A percentile compares a stretch with the other conserved stretches of the same genome.
phyloP scores from a whole-genome alignment of 2,113 vertebrate species.

The Tetraodon nigroviridis region DNA sequence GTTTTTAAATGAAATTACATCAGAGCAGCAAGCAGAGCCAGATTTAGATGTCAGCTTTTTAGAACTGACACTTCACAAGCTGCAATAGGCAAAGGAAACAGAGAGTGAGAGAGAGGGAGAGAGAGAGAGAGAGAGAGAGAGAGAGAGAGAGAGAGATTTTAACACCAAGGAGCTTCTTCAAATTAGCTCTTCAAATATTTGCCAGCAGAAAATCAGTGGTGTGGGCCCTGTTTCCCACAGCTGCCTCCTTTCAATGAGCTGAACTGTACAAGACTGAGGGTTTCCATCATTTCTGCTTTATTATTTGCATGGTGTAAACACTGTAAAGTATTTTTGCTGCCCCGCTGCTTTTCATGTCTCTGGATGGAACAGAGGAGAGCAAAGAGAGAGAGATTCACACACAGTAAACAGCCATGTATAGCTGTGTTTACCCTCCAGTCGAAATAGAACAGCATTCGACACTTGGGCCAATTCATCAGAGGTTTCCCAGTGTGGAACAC shows the following conservation, averaged over 20 bases:
- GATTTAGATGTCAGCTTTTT: no score
- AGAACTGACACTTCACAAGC: no score
- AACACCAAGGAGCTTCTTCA: slow-evolving; percentile 57
- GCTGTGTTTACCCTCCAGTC: slow-evolving; percentile 54
- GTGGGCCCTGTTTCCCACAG: slow-evolving; percentile 62
- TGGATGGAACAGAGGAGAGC: slow-evolving; percentile 53
- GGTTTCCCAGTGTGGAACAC: slow-evolving; percentile 38
- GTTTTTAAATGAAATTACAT: no score
- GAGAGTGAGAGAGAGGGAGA: not conserved
- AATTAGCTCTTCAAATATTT: slow-evolving; percentile 79
- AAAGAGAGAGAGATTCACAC: slow-evolving; percentile 67
- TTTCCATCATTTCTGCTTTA: slow-evolving; percentile 69
- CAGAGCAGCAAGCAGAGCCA: no score
- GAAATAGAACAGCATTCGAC: slow-evolving; percentile 62
- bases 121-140: not conserved
- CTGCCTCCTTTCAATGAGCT: slow-evolving; percentile 64
- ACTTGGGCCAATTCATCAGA: slow-evolving; percentile 60
- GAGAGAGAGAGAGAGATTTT: slow-evolving; percentile 3
- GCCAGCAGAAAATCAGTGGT: slow-evolving; percentile 65
- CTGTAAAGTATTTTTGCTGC: slow-evolving; percentile 66
- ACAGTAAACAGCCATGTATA: slow-evolving; percentile 57
- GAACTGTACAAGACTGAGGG: slow-evolving; percentile 62
- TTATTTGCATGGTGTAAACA: slow-evolving; percentile 70
- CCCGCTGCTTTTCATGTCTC: slow-evolving; percentile 60
- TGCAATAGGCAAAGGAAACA: not conserved